These are phyloP conservation scores for Cerceris ruficornis DNA, from an alignment of 2,888 invertebrate species.

Conservation along the genomic window DNA sequence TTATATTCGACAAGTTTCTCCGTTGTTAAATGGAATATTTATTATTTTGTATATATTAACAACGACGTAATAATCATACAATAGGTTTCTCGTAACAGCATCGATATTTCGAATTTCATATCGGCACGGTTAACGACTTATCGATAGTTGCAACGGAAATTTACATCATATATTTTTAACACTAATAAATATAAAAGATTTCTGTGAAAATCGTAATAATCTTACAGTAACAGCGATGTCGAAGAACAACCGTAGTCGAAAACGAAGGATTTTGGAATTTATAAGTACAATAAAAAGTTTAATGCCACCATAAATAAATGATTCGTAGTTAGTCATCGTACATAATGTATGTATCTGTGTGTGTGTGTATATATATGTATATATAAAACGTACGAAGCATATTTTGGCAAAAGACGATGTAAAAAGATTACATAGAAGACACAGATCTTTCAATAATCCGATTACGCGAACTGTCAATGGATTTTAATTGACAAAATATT, in stretches of 20 bases:
- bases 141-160: slow-evolving; percentile 45
- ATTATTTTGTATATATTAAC: slow-evolving; percentile 72
- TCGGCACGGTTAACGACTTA: slow-evolving; percentile 41
- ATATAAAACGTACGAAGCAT: slow-evolving; percentile 19
- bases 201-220: slow-evolving; percentile 22
- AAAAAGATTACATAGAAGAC: slow-evolving; percentile 48
- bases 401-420: slow-evolving; percentile 54
- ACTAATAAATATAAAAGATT: slow-evolving; percentile 53
- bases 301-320: not conserved
- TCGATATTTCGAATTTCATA: slow-evolving; percentile 52
- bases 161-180: slow-evolving; percentile 39
- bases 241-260: slow-evolving; percentile 19
- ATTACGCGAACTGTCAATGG: slow-evolving; percentile 40
- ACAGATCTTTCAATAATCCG: slow-evolving; percentile 38
- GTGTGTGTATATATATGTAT: slow-evolving; percentile 15
- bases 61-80: slow-evolving; percentile 70
- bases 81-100: slow-evolving; percentile 70
- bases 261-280: slow-evolving; percentile 14
- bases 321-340: not conserved
- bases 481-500: slow-evolving; percentile 48
- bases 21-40: slow-evolving; percentile 54
- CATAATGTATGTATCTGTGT: slow-evolving; percentile 15
- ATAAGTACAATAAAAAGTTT: slow-evolving; percentile 16
- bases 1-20: not conserved
- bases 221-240: slow-evolving; percentile 5